A percentile compares a stretch with the other conserved stretches of the same genome.
Evolutionary conservation across 2,888 invertebrate species (phyloP).

Genomic region (Belgica antarctica): DNA sequence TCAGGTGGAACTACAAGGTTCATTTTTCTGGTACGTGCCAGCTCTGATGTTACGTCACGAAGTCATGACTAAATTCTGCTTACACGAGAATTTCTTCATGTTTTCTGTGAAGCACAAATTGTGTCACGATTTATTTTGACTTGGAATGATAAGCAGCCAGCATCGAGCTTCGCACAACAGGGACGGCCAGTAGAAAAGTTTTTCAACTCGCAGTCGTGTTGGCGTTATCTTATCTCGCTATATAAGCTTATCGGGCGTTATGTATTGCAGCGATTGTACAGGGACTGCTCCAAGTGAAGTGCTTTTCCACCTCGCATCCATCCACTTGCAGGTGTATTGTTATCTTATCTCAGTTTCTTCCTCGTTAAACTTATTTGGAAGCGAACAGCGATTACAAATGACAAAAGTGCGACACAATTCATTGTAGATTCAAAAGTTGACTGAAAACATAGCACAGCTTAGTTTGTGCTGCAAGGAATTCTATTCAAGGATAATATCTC

Average conservation of each 20-base stretch:
- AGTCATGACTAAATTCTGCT: neutral
- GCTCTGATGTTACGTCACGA: neutral
- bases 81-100: neutral
- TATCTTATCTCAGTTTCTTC: neutral
- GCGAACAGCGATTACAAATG: neutral
- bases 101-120: neutral
- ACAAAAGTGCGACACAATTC: constrained; percentile 6
- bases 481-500: neutral
- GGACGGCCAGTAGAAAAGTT: neutral
- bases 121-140: constrained; percentile 41
- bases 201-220: neutral
- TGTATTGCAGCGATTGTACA: no score
- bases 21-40: no score
- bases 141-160: neutral
- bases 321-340: neutral
- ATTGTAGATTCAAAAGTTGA: neutral
- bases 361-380: neutral
- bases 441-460: constrained; percentile 1
- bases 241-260: constrained; percentile 22
- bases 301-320: no score
- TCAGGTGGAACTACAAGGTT: no score
- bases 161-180: neutral
- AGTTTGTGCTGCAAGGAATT: neutral
- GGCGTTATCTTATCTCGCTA: constrained; percentile 12
- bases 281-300: neutral